Evolutionary conservation across 1,140 invertebrate species (phyloP), one percentile per base, ranked within the genome.

Genomic region (Drosophila azteca): DNA sequence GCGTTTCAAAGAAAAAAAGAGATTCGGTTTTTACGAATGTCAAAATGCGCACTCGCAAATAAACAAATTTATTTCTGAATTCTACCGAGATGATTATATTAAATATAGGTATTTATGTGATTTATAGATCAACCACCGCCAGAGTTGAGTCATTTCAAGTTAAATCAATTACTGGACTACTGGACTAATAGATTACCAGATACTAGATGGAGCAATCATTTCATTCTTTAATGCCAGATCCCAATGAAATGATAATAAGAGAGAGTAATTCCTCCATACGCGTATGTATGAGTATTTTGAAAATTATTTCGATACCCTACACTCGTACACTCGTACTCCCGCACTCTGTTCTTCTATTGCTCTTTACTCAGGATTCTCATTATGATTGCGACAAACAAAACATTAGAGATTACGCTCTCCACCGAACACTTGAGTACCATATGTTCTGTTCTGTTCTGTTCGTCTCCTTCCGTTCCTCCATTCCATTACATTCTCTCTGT

Each of bases 311-410:
- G 4, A 31, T 52, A 35, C 3, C 41, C 17, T n/a, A n/a, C 22
- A 53, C 29, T 35, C 51, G 17, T 64, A 29, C n/a, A 3, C n/a
- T 46, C 20, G 58, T 3, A 62, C 15, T 29, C 24, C 15, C 59
- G 22, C n/a, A 39, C 29, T 39, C 24, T 20, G 13, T 53, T 39
- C 39, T 20, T 31, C 20, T 13, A 3, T 5, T 17, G 9, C 39
- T 15, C 54, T 22, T 48, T 24, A 17, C 39, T 26, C 24, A 54
- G 46, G 44, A 46, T 44, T 6, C 71, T 44, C 49, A 74, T 74
- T 74, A 52, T 11, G 64, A 73, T 73, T 75, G 71, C 71, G 60
- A 59, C 43, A 50, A 48, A 50, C 48, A 43, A 65, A 44, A 44
- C 46, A 75, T 66, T 59, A 53, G 63, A 74, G 11, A 39, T 39